Evolutionary conservation across 2,888 invertebrate genomes (phyloP), one percentile per base, ranked within the genome.

Genomic region (Galerucella calmariensis): DNA sequence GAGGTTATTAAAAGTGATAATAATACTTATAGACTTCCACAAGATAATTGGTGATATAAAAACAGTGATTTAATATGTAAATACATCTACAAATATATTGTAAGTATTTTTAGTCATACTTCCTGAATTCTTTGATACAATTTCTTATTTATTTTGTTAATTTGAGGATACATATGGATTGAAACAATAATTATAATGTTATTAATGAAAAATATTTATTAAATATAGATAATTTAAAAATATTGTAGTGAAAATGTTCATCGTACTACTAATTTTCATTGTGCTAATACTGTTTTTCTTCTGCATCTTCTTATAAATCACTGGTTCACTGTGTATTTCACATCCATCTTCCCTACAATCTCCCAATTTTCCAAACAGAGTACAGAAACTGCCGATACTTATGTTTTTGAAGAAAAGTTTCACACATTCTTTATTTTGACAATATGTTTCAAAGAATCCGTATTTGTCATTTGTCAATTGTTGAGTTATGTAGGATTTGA

Each of bases 1-100:
- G 90, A 92, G 70, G 94, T 96, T 75, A 89, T 97, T 70, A 90
- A 91, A 70, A 95, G 95, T 88, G 92, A 96, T 88, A 97, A 97
- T 87, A 92, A 92, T 83, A 97, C 97, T 0, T 96, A 93, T 87
- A 90, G 94, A 82, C 90, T 95, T 78, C 94, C 93, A 53, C 94
- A 95, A 85, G 92, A 92, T 74, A 94, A 95, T 86, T 95, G 95
- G 94, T 86, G 67, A 78, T 3, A 53, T 53, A 14, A 48, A 48
- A 12, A 12, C 4, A 48, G 48, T 48, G 48, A 14, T 48, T 4
- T 5, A 48, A 48, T 14, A 48, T 48, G 48, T 48, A 48, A 14
- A 48, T 48, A 48, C 3, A 14, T 41, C 35, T 35, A 35, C 6
- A 9, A 41, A 41, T 35, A 35, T 35, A 41, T 41, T 41, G 35